Evolutionary conservation across 2,797 vertebrate species (phyloP), one percentile per base, ranked within the genome.

Genomic region (Dipus sagitta): DNA sequence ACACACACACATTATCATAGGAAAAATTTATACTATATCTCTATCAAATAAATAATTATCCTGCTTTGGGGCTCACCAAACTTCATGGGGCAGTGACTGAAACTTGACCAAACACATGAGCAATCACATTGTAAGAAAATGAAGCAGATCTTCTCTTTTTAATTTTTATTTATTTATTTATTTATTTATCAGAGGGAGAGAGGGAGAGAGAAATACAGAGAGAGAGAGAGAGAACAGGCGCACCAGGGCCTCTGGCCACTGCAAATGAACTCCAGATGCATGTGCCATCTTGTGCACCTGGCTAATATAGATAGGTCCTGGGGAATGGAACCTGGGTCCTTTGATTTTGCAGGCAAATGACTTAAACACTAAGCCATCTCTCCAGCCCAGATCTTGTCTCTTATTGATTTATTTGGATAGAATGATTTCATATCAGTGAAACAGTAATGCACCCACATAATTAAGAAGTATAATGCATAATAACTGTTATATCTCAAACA

Each of bases 21-120:
- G 6, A 93, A 28, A 93, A 58, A 13, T 47, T 71, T 76, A 77
- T 64, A 76, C 47, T 83, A 30, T 71, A 38, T 1, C 1, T 18
- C 0, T 0, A 42, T 24, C 2, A 95, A 90, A 70, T 65, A 13
- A 86, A 23, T 79, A 90, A 5, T 81, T 93, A 28, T 38, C 14
- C 67, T 82, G 12, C 78, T 64, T 52, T 77, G 54, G 23, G 3
- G 9, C 7, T 93, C 92, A 70, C 52, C 88, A 72, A 88, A 91
- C 86, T 96, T 86, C 64, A 75, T 32, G 62, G 88, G 28, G 78
- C 67, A 86, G 13, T 72, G 67, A 79, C 17, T 47, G 77, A 60
- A 82, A n/a, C 68, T 60, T 87, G 64, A 9, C 1, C n/a, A 85
- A 78, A 89, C 0, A 71, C 3, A 3, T 28, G 21, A 82, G 21